Conservation (phyloP, 2,797 vertebrate species). For the Lepus oiostolus region DNA sequence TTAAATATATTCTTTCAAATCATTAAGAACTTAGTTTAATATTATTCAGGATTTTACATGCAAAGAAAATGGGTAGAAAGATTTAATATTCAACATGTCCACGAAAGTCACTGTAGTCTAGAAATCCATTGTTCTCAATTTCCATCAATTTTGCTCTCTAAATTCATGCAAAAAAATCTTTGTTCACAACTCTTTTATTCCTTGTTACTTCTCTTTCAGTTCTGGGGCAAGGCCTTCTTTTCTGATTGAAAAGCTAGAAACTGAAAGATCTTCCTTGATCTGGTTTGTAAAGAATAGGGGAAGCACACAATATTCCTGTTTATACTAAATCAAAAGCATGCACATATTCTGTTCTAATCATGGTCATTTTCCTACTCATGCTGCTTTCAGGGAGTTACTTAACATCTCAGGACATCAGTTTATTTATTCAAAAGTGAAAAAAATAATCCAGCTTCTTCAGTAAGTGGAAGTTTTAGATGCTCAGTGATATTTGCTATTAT, state of each 20-base stretch:
- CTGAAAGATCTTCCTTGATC: background rate
- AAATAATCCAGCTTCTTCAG: background rate
- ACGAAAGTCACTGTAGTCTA: conserved; percentile 41
- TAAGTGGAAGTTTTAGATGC: background rate
- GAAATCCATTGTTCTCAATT: conserved; percentile 60
- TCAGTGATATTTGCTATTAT: background rate
- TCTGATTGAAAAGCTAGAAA: background rate
- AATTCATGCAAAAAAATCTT: conserved; percentile 38
- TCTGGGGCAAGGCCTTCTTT: background rate
- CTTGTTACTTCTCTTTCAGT: conserved; percentile 10
- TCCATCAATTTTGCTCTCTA: conserved; percentile 1
- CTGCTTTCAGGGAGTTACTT: background rate
- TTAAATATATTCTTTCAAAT: conserved; percentile 61
- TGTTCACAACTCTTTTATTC: background rate
- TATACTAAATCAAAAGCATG: background rate
- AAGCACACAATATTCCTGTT: background rate
- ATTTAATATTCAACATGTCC: conserved; percentile 49
- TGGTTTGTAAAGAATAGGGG: background rate
- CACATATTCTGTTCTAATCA: background rate
- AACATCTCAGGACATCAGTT: background rate
- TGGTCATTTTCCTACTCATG: background rate
- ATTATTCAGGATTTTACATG: conserved; percentile 49
- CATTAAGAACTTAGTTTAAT: background rate
- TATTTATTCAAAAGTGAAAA: background rate
- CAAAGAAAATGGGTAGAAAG: background rate